A percentile compares a stretch with the other conserved stretches of the same genome.
These are phyloP conservation scores for Theonella swinhoei DNA, from an alignment of 37 sponge, comb jelly and placozoan species.

Conservation along the genomic window DNA sequence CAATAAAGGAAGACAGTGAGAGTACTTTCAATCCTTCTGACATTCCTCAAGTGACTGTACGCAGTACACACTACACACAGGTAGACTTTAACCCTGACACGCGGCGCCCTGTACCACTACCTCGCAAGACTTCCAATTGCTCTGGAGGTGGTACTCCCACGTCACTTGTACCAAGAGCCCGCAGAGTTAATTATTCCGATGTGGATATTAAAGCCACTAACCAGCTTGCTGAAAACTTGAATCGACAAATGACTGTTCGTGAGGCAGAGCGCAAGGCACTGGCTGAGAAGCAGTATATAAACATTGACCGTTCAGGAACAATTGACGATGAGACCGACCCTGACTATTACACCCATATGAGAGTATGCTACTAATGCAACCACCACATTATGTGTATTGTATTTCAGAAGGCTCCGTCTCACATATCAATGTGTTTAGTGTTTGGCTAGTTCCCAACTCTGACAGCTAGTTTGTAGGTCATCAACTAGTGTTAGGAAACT, in stretches of 20 bases:
- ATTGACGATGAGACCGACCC: conserved; percentile 60
- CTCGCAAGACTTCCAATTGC: background rate
- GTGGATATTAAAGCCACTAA: conserved; percentile 29
- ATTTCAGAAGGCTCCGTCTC: too few species aligned
- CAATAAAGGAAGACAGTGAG: background rate
- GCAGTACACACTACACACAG: conserved; percentile 40
- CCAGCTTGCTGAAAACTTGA: background rate
- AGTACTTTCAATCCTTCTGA: background rate
- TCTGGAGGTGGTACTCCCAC: too few species aligned
- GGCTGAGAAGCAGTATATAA: conserved; percentile 40
- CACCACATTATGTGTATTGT: too few species aligned
- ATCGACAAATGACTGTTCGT: background rate
- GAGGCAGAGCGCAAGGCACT: conserved; percentile 28
- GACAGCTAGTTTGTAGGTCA: too few species aligned
- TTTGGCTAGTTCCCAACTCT: too few species aligned
- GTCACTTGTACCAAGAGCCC: background rate
- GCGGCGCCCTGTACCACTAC: background rate
- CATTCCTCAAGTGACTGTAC: conserved; percentile 8
- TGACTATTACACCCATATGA: conserved; percentile 64
- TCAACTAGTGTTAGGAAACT: too few species aligned
- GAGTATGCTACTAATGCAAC: too few species aligned
- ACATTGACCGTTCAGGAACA: conserved; percentile 11
- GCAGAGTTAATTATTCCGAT: conserved; percentile 27
- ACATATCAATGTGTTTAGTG: too few species aligned
- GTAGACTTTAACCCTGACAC: conserved; percentile 17